phyloP scores from a whole-genome alignment of 1,140 invertebrate species.

The fruit fly (Drosophila melanogaster) region DNA sequence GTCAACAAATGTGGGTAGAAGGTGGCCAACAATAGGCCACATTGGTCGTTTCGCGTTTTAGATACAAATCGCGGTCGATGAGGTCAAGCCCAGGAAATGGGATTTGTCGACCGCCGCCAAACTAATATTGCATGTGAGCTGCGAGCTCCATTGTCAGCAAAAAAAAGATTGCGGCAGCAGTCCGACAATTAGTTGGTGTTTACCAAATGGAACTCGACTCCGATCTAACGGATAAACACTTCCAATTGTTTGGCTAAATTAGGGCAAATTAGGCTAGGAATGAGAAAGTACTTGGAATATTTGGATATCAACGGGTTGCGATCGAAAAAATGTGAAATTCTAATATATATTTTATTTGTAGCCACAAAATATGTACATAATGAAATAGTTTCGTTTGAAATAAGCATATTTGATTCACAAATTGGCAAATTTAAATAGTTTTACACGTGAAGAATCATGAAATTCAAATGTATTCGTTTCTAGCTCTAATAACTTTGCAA shows the following conservation, averaged over 20 bases:
- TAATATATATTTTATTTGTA: background rate
- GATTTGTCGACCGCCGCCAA: constrained; percentile 13
- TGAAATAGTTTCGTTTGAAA: too few species aligned
- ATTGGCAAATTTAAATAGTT: background rate
- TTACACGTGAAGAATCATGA: background rate
- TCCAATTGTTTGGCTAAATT: constrained; percentile 12
- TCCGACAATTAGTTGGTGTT: constrained; percentile 37
- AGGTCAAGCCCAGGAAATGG: constrained; percentile 20
- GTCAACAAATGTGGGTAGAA: constrained; percentile 35
- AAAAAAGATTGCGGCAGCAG: constrained; percentile 23
- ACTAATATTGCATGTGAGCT: constrained; percentile 34
- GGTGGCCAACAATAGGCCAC: constrained; percentile 38
- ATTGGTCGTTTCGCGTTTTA: constrained; percentile 23
- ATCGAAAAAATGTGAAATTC: background rate
- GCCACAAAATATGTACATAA: background rate
- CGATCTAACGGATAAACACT: constrained; percentile 21
- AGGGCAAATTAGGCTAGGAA: background rate
- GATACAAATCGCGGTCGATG: constrained; percentile 28
- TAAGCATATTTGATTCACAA: background rate
- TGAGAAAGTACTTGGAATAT: too few species aligned
- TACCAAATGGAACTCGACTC: constrained; percentile 18
- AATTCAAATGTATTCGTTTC: constrained; percentile 1
- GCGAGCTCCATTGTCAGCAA: constrained; percentile 16
- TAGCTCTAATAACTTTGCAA: constrained; percentile 3
- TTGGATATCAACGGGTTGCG: background rate